These are phyloP conservation scores for Diachasmimorpha longicaudata DNA, from an alignment of 1,140 invertebrate genomes.

Conservation along the genomic window DNA sequence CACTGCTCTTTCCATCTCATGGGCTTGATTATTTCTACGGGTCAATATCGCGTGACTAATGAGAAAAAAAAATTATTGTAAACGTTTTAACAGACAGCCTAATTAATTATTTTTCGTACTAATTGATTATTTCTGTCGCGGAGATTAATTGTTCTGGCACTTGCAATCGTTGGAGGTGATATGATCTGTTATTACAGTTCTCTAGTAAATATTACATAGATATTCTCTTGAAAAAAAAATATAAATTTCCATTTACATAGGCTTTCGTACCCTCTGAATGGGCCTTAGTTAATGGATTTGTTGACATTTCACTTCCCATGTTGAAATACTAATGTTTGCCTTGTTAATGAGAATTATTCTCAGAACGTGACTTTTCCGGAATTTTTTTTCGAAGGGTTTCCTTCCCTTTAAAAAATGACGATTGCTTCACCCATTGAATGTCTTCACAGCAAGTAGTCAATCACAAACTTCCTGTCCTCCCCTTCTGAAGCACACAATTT, in stretches of 20 bases:
- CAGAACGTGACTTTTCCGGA: too few relatives aligned
- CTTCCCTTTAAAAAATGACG: not conserved
- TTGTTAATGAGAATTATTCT: too few relatives aligned
- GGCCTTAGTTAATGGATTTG: too few relatives aligned
- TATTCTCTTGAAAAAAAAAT: too few relatives aligned
- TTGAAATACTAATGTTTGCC: too few relatives aligned
- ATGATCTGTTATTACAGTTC: too few relatives aligned
- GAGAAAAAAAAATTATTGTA: not conserved
- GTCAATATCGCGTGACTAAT: slow-evolving; percentile 2
- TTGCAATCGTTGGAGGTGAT: not conserved
- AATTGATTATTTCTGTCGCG: not conserved
- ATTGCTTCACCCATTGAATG: not conserved
- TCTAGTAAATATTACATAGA: too few relatives aligned
- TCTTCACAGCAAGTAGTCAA: not conserved
- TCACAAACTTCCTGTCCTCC: not conserved
- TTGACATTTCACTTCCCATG: too few relatives aligned
- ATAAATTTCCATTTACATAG: too few relatives aligned
- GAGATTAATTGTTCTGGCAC: not conserved
- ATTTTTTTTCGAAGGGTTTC: too few relatives aligned
- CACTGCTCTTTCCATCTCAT: not conserved
- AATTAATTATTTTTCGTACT: not conserved
- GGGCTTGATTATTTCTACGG: not conserved
- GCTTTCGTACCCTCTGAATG: too few relatives aligned
- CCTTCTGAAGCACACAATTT: not conserved
- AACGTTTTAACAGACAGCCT: not conserved